A percentile compares a stretch with the other conserved stretches of the same genome.
These are phyloP conservation scores for Sebastes baramenuke DNA, from an alignment of 2,797 vertebrate genomes.

Conservation along the genomic window DNA sequence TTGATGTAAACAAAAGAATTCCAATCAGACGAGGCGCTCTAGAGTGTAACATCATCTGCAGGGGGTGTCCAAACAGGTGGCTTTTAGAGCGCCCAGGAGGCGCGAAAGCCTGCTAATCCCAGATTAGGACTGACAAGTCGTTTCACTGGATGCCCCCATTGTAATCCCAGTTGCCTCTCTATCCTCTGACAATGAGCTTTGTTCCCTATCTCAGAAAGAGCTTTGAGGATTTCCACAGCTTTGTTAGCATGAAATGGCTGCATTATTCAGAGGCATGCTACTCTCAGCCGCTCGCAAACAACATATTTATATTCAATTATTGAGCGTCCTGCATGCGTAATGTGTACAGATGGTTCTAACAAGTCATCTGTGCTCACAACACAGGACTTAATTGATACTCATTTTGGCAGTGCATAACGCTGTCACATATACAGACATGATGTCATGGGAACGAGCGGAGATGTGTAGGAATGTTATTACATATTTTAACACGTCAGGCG, in stretches of 20 bases:
- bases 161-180: conserved; percentile 71
- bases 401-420: not conserved
- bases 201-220: conserved; percentile 58
- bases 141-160: conserved; percentile 66
- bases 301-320: conserved; percentile 73
- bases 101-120: conserved; percentile 68
- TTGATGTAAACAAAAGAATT: conserved; percentile 41
- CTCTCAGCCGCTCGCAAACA: conserved; percentile 46
- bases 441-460: not conserved
- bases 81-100: conserved; percentile 70
- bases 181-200: conserved; percentile 73
- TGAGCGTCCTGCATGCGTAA: conserved; percentile 64
- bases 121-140: conserved; percentile 77
- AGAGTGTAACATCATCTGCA: conserved; percentile 48
- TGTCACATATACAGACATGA: not conserved
- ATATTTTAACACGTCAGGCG: not conserved
- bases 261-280: conserved; percentile 72
- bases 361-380: conserved; percentile 16
- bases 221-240: conserved; percentile 54
- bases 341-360: conserved; percentile 60
- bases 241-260: conserved; percentile 56
- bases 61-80: conserved; percentile 74
- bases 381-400: conserved; percentile 5
- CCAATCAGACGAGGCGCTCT: conserved; percentile 34
- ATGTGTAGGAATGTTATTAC: not conserved